Percentiles rank a stretch among this genome's conserved stretches.
Conservation (phyloP, 2,888 invertebrate genomes). For the Patella caerulea region DNA sequence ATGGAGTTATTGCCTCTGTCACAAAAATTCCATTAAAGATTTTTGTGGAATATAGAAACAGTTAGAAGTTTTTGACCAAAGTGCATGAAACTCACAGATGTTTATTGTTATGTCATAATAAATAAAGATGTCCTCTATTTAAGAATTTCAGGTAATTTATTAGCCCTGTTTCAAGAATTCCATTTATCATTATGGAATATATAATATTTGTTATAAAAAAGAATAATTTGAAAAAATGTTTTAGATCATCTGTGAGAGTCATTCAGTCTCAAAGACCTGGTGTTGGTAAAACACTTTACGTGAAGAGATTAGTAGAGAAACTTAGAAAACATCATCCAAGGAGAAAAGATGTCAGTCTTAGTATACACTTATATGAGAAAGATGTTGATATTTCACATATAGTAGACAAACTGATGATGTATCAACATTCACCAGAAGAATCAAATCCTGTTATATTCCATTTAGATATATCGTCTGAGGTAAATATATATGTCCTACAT, state of each 20-base stretch:
- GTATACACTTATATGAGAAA: slow-evolving; percentile 28
- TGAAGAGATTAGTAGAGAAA: slow-evolving; percentile 33
- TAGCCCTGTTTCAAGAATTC: no score
- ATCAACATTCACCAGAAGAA: slow-evolving; percentile 22
- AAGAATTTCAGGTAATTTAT: no score
- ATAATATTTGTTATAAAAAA: no score
- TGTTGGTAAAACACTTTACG: slow-evolving; percentile 48
- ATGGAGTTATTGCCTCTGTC: no score
- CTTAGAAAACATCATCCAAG: slow-evolving; percentile 20
- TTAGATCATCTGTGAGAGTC: slow-evolving; percentile 45
- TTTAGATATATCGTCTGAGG: slow-evolving; percentile 54
- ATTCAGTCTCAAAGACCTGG: slow-evolving; percentile 49
- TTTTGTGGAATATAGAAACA: no score
- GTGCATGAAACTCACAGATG: no score
- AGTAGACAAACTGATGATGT: slow-evolving; percentile 29
- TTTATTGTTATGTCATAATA: no score
- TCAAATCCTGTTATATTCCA: slow-evolving; percentile 42
- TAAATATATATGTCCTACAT: slow-evolving; percentile 18
- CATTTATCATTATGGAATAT: no score
- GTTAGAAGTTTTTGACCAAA: no score
- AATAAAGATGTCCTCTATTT: no score
- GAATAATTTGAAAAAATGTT: background rate
- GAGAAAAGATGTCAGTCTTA: background rate
- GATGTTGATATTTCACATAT: slow-evolving; percentile 24
- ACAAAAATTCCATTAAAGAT: no score